These are phyloP conservation scores for Epinephelus fuscoguttatus DNA, from an alignment of 2,113 vertebrate genomes.

Conservation along the genomic window DNA sequence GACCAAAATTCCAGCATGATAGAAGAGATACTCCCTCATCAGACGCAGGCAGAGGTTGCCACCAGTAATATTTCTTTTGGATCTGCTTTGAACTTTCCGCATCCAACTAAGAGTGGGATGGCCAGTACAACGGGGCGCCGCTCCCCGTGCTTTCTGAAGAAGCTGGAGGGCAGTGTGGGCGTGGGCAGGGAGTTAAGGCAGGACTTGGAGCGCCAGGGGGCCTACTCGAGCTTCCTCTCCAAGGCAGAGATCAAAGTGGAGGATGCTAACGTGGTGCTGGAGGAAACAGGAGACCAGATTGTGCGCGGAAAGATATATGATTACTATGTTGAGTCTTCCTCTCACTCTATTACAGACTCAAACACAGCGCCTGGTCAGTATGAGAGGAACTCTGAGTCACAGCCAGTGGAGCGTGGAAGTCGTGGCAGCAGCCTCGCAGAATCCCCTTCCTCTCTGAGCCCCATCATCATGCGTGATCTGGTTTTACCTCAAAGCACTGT, in stretches of 20 bases:
- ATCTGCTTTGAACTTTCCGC: slow-evolving; percentile 35
- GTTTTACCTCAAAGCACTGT: slow-evolving; percentile 55
- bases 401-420: slow-evolving; percentile 50
- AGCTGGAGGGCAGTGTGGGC: slow-evolving; percentile 79
- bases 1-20: slow-evolving; percentile 35
- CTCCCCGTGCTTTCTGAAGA: slow-evolving; percentile 82
- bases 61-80: slow-evolving; percentile 55
- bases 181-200: slow-evolving; percentile 83
- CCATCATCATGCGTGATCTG: slow-evolving; percentile 77
- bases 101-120: slow-evolving; percentile 19
- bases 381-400: slow-evolving; percentile 56
- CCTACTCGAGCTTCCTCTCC: slow-evolving; percentile 88
- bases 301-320: slow-evolving; percentile 91
- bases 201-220: slow-evolving; percentile 58
- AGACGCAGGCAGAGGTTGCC: slow-evolving; percentile 38
- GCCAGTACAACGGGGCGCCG: slow-evolving; percentile 66
- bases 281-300: slow-evolving; percentile 42
- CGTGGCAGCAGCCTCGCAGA: slow-evolving; percentile 47
- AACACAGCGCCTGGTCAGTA: slow-evolving; percentile 38
- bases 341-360: slow-evolving; percentile 77
- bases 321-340: slow-evolving; percentile 88
- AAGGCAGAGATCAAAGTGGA: slow-evolving; percentile 87
- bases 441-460: slow-evolving; percentile 63
- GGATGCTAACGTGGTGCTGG: slow-evolving; percentile 83
- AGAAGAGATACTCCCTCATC: slow-evolving; percentile 29